Evolutionary conservation across 1,140 invertebrate genomes (phyloP).

Genomic region (Hypothenemus hampei): DNA sequence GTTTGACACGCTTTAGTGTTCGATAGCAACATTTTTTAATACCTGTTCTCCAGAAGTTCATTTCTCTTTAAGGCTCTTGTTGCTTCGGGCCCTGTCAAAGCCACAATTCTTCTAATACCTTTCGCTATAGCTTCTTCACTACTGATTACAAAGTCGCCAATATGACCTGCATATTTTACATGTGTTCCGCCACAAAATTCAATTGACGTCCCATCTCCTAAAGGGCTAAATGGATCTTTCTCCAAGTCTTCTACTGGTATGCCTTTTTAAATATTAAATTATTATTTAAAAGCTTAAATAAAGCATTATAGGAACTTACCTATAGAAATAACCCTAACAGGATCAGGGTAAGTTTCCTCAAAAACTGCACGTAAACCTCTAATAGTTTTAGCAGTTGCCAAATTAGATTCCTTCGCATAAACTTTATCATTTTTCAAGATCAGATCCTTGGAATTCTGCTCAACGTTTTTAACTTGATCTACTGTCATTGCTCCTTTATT

Average conservation of each 20-base stretch:
- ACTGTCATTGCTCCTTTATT: constrained; percentile 88
- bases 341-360: constrained; percentile 98
- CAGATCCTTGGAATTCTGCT: constrained; percentile 73
- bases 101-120: constrained; percentile 92
- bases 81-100: constrained; percentile 92
- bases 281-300: not conserved
- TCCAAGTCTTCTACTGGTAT: constrained; percentile 87
- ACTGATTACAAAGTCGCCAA: constrained; percentile 92
- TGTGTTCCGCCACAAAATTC: constrained; percentile 99
- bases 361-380: constrained; percentile 96
- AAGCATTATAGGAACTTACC: constrained; percentile 13
- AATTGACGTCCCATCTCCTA: constrained; percentile 83
- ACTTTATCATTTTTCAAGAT: constrained; percentile 77
- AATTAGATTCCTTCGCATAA: constrained; percentile 82
- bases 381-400: constrained; percentile 85
- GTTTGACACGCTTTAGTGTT: not conserved
- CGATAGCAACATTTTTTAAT: no score
- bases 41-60: constrained; percentile 65
- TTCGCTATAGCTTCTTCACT: constrained; percentile 99
- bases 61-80: constrained; percentile 77
- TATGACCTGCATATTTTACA: constrained; percentile 79
- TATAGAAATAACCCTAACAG: constrained; percentile 93
- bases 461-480: constrained; percentile 80
- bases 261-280: constrained; percentile 49
- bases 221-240: constrained; percentile 72